Conservation (phyloP, 2,888 invertebrate genomes). For the Ophion ventricosus region DNA sequence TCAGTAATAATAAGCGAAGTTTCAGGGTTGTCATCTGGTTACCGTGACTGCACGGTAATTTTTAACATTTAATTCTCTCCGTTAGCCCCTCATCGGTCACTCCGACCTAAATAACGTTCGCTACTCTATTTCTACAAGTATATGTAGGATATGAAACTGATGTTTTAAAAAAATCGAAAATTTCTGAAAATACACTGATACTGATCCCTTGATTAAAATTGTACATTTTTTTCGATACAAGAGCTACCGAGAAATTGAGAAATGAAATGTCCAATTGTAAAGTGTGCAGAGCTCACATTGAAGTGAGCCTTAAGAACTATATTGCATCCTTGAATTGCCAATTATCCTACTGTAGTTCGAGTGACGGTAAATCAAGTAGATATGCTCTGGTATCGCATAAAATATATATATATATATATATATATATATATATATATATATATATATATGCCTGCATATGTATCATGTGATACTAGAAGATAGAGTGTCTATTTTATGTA, state of each 20-base stretch:
- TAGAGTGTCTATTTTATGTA: background rate
- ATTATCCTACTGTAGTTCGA: slow-evolving; percentile 58
- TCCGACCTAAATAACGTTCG: too few relatives aligned
- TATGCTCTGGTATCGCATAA: slow-evolving; percentile 20
- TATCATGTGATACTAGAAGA: background rate
- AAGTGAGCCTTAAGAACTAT: slow-evolving; percentile 50
- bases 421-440: background rate
- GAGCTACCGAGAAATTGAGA: background rate
- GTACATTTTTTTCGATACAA: background rate
- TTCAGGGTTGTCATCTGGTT: too few relatives aligned
- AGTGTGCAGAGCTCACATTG: slow-evolving; percentile 13
- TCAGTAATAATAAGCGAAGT: too few relatives aligned
- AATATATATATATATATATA: background rate
- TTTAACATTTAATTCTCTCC: too few relatives aligned
- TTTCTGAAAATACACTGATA: too few relatives aligned
- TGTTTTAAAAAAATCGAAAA: too few relatives aligned
- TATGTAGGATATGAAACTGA: too few relatives aligned
- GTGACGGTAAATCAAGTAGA: slow-evolving; percentile 55
- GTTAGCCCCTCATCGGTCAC: too few relatives aligned
- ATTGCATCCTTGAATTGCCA: slow-evolving; percentile 56
- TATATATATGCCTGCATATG: too few relatives aligned
- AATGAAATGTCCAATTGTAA: background rate
- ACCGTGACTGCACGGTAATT: too few relatives aligned
- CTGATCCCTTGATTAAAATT: background rate
- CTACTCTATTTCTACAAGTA: too few relatives aligned